Evolutionary conservation across 2,113 vertebrate species (phyloP).

Genomic region (Pelodiscus sinensis): DNA sequence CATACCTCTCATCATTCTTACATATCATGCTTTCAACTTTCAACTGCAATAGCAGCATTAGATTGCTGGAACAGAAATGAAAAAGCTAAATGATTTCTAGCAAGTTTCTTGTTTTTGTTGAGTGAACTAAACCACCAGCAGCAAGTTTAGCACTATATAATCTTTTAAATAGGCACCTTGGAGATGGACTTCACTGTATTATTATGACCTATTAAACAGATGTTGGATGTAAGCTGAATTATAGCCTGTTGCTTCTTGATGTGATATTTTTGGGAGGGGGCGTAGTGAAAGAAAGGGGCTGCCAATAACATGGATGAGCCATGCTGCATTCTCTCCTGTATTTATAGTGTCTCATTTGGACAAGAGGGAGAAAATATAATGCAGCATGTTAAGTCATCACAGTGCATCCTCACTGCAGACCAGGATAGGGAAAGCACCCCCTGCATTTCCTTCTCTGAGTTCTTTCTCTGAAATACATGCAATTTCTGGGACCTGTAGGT

Average conservation of each 20-base stretch:
- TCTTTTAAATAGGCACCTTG: too few species aligned
- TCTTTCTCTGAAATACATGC: slow-evolving; percentile 11
- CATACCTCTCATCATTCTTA: not conserved
- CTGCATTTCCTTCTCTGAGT: slow-evolving; percentile 12
- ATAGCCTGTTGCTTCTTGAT: not conserved
- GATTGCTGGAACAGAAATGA: not conserved
- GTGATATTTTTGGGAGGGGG: not conserved
- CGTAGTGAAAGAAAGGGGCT: not conserved
- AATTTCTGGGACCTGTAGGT: slow-evolving; percentile 20
- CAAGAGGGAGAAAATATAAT: not conserved
- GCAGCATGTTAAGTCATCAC: not conserved
- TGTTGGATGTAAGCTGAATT: not conserved
- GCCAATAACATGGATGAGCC: not conserved
- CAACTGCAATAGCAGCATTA: not conserved
- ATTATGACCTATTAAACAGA: not conserved
- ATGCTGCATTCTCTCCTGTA: not conserved
- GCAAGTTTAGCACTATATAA: not conserved
- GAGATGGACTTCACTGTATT: not conserved
- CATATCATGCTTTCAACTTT: not conserved
- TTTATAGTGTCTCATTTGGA: not conserved
- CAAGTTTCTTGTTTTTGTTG: not conserved
- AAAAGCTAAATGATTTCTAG: not conserved
- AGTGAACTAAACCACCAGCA: not conserved
- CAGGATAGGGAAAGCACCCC: not conserved
- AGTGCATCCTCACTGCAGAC: slow-evolving; percentile 11